Conservation (phyloP, 2,797 vertebrate species). For the Amniataba percoides region DNA sequence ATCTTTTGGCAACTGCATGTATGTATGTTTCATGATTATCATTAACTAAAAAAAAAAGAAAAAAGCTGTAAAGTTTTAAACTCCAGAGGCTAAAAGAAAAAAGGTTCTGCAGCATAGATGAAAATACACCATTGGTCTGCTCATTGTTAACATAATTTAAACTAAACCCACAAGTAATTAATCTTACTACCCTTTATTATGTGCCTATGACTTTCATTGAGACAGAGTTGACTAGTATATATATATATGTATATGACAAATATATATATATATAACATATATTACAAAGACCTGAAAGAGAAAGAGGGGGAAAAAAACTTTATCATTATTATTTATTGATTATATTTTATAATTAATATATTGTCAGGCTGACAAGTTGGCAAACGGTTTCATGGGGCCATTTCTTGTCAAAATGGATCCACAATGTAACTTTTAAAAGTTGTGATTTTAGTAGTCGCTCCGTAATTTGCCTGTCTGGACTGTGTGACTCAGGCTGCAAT, state of each 20-base stretch:
- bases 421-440: constrained; percentile 12
- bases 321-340: neutral
- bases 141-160: neutral
- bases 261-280: no score
- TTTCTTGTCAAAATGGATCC: neutral
- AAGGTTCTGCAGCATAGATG: neutral
- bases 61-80: neutral
- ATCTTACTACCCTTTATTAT: neutral
- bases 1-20: neutral
- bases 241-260: no score
- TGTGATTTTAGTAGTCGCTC: constrained; percentile 8
- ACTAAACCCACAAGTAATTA: neutral
- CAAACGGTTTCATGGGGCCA: neutral
- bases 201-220: neutral
- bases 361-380: neutral
- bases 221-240: no score
- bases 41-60: neutral
- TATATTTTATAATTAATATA: neutral
- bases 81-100: neutral
- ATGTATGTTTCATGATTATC: neutral
- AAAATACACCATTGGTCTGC: neutral
- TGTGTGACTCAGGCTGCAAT: constrained; percentile 28
- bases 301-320: no score
- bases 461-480: constrained; percentile 16
- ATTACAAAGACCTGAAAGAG: neutral